Percentiles rank a stretch among this genome's conserved stretches.
Evolutionary conservation across 2,888 invertebrate genomes (phyloP).

Genomic region (Patella ulyssiponensis): DNA sequence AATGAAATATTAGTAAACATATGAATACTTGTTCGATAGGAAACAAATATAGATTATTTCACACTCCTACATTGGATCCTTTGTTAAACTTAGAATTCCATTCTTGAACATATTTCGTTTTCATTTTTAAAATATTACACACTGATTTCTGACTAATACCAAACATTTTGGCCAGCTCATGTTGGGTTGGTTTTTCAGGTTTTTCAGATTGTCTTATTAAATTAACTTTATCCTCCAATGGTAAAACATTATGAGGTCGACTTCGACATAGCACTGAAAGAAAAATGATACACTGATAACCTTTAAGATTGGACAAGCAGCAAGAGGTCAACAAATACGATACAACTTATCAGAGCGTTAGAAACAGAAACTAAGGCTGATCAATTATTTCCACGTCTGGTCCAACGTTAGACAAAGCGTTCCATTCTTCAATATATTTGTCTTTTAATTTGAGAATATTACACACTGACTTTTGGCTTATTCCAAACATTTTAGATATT

Average conservation of each 20-base stretch:
- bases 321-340: too few species aligned
- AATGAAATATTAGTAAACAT: too few species aligned
- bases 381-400: too few species aligned
- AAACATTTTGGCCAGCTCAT: not conserved
- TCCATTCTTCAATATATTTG: not conserved
- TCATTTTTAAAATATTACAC: constrained; percentile 11
- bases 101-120: not conserved
- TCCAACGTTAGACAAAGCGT: not conserved
- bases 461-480: constrained; percentile 3
- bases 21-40: too few species aligned
- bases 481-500: constrained; percentile 6
- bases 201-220: not conserved
- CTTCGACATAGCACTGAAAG: too few species aligned
- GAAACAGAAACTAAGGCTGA: too few species aligned
- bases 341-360: too few species aligned
- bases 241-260: not conserved
- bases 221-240: not conserved
- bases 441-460: not conserved
- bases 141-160: constrained; percentile 2
- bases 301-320: too few species aligned
- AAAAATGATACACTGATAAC: too few species aligned
- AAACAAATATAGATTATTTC: too few species aligned
- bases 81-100: not conserved
- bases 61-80: too few species aligned
- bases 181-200: not conserved